Evolutionary conservation across 1,140 invertebrate species (phyloP), one percentile per base, ranked within the genome.

Genomic region (Dryas iulia): DNA sequence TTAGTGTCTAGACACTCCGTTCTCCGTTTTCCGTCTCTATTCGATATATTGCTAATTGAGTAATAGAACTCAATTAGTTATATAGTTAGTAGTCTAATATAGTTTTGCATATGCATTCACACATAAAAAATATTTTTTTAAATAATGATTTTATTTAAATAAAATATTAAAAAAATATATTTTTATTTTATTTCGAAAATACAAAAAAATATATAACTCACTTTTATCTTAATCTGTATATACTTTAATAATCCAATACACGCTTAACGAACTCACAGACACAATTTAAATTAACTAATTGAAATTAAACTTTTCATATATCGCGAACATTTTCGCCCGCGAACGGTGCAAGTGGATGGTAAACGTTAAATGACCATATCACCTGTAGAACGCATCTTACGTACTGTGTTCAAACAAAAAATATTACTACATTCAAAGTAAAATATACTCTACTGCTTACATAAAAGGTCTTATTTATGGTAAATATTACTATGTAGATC

Each of bases 301-400:
- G 14, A 57, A 21, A 63, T 57, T 59, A 28, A 25, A 71, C 47
- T 57, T 54, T 78, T 79, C 31, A 73, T 69, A 72, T 72, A 76
- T 80, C 73, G 76, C 69, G 70, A 73, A 69, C 66, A 56, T 71
- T 74, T 71, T 73, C 73, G 77, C 71, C 76, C 75, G 82, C 78
- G 78, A 76, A 81, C 80, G 77, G 57, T 76, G 71, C 80, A 79
- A 74, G 73, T 78, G 79, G 80, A 80, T 72, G 79, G 75, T 79
- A 73, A 69, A 81, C 80, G 67, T 71, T 78, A 80, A 86, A 79
- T 84, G 83, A 81, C 80, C 79, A 85, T 77, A 78, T 76, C 78
- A 82, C 78, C 76, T 84, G 76, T 67, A 66, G 63, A 64, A 72
- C 68, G 70, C 73, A 76, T 69, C 74, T 76, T 62, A 66, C 69